These are phyloP conservation scores for Littorina saxatilis DNA, from an alignment of 1,140 invertebrate species.

Conservation along the genomic window DNA sequence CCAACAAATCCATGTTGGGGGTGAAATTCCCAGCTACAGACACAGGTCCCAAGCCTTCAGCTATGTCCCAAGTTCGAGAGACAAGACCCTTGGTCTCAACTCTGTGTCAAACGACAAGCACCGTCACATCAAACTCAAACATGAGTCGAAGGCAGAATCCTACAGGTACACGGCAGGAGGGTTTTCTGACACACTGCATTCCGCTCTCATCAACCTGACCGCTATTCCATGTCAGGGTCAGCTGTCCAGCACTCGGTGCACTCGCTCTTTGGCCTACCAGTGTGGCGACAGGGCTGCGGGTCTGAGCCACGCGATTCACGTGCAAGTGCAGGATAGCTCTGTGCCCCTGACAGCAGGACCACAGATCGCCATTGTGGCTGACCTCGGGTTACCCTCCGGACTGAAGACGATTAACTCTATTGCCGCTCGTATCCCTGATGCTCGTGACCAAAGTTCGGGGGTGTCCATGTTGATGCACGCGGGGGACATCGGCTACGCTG, in stretches of 20 bases:
- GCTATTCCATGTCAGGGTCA: neutral
- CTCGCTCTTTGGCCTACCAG: slow-evolving; percentile 32
- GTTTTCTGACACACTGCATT: slow-evolving; percentile 42
- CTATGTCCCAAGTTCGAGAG: no score
- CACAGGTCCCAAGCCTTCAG: no score
- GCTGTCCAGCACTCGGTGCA: neutral
- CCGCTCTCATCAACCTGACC: slow-evolving; percentile 36
- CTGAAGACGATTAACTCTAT: slow-evolving; percentile 40
- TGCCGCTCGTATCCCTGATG: slow-evolving; percentile 12
- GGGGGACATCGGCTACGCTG: slow-evolving; percentile 51
- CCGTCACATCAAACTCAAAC: neutral
- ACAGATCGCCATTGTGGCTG: slow-evolving; percentile 41
- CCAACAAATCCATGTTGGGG: no score
- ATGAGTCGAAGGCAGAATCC: neutral
- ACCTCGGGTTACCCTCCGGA: slow-evolving; percentile 39
- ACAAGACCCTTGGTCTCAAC: no score
- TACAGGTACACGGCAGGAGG: slow-evolving; percentile 44
- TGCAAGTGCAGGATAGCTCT: slow-evolving; percentile 24
- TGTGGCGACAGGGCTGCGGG: slow-evolving; percentile 42
- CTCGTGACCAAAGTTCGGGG: no score
- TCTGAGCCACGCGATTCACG: slow-evolving; percentile 34
- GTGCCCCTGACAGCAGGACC: neutral
- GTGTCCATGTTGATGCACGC: slow-evolving; percentile 46
- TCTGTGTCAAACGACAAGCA: no score
- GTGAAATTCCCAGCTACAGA: no score